Evolutionary conservation across 2,113 vertebrate genomes (phyloP), one percentile per base, ranked within the genome.

Genomic region (Oxyruncus cristatus): DNA sequence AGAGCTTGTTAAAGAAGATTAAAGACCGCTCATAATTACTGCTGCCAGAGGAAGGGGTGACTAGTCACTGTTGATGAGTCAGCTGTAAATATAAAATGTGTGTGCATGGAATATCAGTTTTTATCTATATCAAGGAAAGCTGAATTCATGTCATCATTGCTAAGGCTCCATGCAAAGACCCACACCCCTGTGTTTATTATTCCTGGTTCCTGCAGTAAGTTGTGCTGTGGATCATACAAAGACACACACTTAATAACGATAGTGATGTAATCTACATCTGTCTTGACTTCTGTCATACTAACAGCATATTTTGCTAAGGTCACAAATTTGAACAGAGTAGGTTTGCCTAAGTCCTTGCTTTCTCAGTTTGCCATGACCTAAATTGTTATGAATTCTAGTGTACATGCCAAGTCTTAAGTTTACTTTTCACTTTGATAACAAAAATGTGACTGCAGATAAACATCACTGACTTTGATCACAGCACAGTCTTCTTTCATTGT

Each of bases 41-140:
- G 96, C 97, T 97, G 80, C 89, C 93, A 90, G 63, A 89, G 85
- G 87, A 96, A 95, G 90, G 85, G 88, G 79, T 94, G 81, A 96
- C 89, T 91, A 95, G 93, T 96, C 91, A 92, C 83, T 92, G 86
- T 95, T 94, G 82, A 81, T 91, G 92, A 97, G 82, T 92, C 93
- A 97, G 75, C 88, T 99, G 98, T 99, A 99, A 98, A 99, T 99
- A 99, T 99, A 99, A 87, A 92, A 91, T 3, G 9, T n/a, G 58
- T 96, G 90, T 97, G 98, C 97, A 98, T 98, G 98, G 97, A 98
- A 97, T 97, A 94, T 76, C 76, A 88, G 88, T 94, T 97, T 97
- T 97, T 97, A 96, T 96, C 95, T 98, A 93, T 97, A 96, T 97
- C 97, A 96, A 97, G 88, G 93, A 81, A 96, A 98, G 98, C 96